phyloP scores from a whole-genome alignment of 2,888 invertebrate genomes.

The Asteroscopus sphinx region DNA sequence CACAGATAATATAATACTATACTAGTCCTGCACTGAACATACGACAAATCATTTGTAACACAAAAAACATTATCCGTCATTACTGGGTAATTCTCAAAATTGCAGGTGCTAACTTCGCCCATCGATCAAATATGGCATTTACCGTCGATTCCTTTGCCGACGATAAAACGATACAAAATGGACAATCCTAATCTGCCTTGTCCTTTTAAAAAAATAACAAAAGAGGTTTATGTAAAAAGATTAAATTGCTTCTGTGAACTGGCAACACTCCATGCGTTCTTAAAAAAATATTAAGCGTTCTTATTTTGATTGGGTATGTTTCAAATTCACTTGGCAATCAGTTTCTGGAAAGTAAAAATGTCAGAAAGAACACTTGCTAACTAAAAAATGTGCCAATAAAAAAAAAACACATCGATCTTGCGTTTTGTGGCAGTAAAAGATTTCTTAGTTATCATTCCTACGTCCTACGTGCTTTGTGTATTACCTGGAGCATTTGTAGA shows the following conservation, averaged over 20 bases:
- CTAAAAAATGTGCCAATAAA: conserved; percentile 65
- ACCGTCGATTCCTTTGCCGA: conserved; percentile 69
- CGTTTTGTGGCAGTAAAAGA: conserved; percentile 66
- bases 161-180: conserved; percentile 81
- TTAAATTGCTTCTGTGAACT: conserved; percentile 64
- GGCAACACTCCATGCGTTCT: conserved; percentile 13
- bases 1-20: too few relatives aligned
- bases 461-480: conserved; percentile 68
- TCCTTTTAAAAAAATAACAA: conserved; percentile 82
- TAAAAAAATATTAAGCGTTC: conserved; percentile 2
- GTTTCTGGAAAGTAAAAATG: neutral
- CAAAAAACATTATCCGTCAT: conserved; percentile 42
- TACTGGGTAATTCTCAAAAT: conserved; percentile 57
- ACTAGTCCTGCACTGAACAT: conserved; percentile 8
- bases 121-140: conserved; percentile 86
- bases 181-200: conserved; percentile 86
- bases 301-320: conserved; percentile 2
- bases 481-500: conserved; percentile 61
- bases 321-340: conserved; percentile 16
- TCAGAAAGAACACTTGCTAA: conserved; percentile 25
- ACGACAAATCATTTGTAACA: conserved; percentile 7
- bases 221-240: conserved; percentile 72
- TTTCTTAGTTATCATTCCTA: conserved; percentile 53
- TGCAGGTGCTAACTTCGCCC: conserved; percentile 77
- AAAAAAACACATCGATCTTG: conserved; percentile 81